A percentile compares a stretch with the other conserved stretches of the same genome.
These are phyloP conservation scores for Globodera ellingtonae DNA, from an alignment of 1,140 invertebrate species.

Conservation along the genomic window DNA sequence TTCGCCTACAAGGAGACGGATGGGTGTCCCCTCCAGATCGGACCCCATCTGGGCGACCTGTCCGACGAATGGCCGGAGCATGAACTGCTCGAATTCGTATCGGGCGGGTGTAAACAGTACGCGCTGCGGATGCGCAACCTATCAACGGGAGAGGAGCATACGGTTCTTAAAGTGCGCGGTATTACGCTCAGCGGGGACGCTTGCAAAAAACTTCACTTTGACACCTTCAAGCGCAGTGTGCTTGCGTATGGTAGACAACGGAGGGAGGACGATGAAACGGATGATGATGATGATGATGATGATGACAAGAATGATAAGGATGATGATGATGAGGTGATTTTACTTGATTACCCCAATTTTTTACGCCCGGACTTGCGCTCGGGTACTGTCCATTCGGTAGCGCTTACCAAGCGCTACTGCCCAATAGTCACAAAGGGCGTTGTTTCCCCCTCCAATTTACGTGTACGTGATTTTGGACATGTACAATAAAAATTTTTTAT, in stretches of 20 bases:
- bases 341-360: constrained; percentile 4
- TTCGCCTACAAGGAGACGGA: constrained; percentile 4
- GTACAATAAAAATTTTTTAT: not conserved
- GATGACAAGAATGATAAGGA: not conserved
- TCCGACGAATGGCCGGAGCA: not conserved
- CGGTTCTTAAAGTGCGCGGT: not conserved
- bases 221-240: not conserved
- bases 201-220: not conserved
- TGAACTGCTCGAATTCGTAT: not conserved
- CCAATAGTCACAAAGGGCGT: not conserved
- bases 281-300: not conserved
- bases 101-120: constrained; percentile 1
- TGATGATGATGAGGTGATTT: not conserved
- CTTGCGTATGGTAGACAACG: not conserved
- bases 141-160: not conserved
- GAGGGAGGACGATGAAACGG: no score
- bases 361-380: not conserved
- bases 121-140: not conserved
- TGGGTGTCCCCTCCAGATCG: not conserved
- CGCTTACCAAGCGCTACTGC: not conserved
- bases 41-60: not conserved
- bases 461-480: constrained; percentile 7
- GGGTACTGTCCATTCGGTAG: not conserved
- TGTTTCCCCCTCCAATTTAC: not conserved
- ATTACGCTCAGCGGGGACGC: not conserved